Conservation (phyloP, 2,888 invertebrate genomes). For the Cylindroiulus punctatus region DNA sequence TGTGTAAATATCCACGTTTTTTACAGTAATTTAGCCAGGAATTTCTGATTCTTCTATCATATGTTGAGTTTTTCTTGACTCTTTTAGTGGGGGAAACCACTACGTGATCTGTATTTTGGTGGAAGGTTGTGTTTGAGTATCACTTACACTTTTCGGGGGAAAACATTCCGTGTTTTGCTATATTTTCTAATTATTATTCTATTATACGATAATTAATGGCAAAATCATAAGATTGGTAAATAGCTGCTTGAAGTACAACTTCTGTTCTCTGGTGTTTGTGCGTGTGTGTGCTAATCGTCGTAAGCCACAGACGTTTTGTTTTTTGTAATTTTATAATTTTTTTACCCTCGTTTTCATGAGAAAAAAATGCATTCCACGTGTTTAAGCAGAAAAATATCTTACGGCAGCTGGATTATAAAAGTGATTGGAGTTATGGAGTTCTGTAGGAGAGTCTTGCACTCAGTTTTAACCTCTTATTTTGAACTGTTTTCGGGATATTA, state of each 20-base stretch:
- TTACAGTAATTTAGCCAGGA: neutral
- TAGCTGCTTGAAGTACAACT: conserved; percentile 43
- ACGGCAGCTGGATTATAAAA: conserved; percentile 18
- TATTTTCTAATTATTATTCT: neutral
- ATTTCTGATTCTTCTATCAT: neutral
- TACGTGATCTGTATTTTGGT: conserved; percentile 45
- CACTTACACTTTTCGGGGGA: conserved; percentile 2
- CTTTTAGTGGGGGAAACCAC: conserved; percentile 20
- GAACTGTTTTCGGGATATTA: conserved; percentile 10
- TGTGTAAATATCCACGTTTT: conserved; percentile 38
- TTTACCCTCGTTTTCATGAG: neutral
- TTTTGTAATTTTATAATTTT: neutral
- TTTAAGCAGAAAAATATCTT: neutral
- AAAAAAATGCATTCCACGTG: conserved; percentile 21
- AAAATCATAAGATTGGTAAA: neutral
- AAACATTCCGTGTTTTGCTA: conserved; percentile 43
- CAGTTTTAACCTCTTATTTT: conserved; percentile 12
- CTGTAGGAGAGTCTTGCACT: neutral
- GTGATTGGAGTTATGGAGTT: conserved; percentile 3
- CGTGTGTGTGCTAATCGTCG: conserved; percentile 1
- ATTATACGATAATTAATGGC: neutral
- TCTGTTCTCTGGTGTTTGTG: conserved; percentile 25
- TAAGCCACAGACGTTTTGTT: conserved; percentile 11
- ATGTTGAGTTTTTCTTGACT: conserved; percentile 38
- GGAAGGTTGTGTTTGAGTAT: conserved; percentile 31